phyloP scores from a whole-genome alignment of 2,888 invertebrate species.

The Pheosia tremula region DNA sequence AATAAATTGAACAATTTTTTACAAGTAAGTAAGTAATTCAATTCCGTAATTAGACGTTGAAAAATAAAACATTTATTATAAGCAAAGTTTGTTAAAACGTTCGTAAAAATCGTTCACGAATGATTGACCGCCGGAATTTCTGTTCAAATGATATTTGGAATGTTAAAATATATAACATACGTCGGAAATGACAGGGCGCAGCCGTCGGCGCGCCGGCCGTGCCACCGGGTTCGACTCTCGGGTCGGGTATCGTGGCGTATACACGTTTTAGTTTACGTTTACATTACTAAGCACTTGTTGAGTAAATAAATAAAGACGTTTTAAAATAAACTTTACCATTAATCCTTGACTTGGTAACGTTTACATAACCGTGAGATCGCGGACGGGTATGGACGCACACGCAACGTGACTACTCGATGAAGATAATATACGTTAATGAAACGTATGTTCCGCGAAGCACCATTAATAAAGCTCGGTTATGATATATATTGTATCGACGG shows the following conservation, averaged over 20 bases:
- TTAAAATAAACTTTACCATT: constrained; percentile 78
- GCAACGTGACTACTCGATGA: constrained; percentile 24
- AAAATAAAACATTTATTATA: neutral
- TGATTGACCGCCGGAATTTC: constrained; percentile 35
- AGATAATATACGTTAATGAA: neutral
- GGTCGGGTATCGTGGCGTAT: constrained; percentile 54
- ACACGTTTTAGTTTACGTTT: constrained; percentile 70
- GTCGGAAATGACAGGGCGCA: constrained; percentile 52
- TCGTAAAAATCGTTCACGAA: constrained; percentile 10
- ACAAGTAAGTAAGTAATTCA: neutral
- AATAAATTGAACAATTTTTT: constrained; percentile 20
- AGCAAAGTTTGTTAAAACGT: neutral
- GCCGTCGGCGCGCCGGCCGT: constrained; percentile 41
- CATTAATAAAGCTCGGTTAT: neutral
- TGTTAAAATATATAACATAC: constrained; percentile 53
- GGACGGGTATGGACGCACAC: constrained; percentile 36
- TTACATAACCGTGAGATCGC: constrained; percentile 71
- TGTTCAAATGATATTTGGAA: constrained; percentile 44
- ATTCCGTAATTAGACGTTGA: too few species aligned
- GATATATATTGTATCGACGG: too few species aligned
- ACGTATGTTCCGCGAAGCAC: neutral
- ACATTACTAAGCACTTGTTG: constrained; percentile 80
- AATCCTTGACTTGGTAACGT: constrained; percentile 76
- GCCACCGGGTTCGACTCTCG: constrained; percentile 56
- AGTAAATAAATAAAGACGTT: constrained; percentile 78